Percentiles rank a stretch among this genome's conserved stretches.
Evolutionary conservation across 2,113 vertebrate genomes (phyloP).

Genomic region (Parus major): DNA sequence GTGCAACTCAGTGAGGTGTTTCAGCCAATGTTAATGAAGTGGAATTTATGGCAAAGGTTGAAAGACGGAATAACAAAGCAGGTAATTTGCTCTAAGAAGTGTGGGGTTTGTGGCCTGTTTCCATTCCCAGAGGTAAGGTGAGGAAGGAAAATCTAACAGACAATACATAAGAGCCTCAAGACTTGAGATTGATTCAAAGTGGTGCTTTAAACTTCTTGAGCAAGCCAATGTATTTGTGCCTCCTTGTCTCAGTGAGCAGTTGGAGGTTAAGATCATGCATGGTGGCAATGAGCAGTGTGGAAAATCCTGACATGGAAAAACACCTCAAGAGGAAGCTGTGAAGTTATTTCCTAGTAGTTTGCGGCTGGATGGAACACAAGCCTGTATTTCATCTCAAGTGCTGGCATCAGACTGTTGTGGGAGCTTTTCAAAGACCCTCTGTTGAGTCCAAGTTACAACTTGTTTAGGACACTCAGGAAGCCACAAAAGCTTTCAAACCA

Average conservation of each 20-base stretch:
- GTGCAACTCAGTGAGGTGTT: slow-evolving; percentile 2
- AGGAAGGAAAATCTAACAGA: background rate
- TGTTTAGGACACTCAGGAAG: background rate
- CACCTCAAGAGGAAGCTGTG: background rate
- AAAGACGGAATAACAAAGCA: slow-evolving; percentile 33
- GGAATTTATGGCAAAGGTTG: slow-evolving; percentile 50
- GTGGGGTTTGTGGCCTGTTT: background rate
- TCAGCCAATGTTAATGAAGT: slow-evolving; percentile 28
- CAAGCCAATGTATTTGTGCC: background rate
- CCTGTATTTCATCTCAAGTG: background rate
- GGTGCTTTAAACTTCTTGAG: background rate
- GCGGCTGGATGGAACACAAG: background rate
- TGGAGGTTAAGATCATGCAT: background rate
- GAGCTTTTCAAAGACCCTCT: background rate
- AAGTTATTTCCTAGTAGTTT: slow-evolving; percentile 16
- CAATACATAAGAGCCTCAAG: background rate
- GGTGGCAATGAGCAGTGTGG: background rate
- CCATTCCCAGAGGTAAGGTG: background rate
- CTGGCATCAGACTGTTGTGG: background rate
- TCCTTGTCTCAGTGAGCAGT: background rate
- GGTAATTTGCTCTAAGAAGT: slow-evolving; percentile 21
- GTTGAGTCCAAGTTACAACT: background rate
- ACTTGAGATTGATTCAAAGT: background rate
- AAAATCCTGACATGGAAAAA: slow-evolving; percentile 28
- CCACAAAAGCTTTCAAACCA: background rate